A percentile compares a stretch with the other conserved stretches of the same genome.
Conservation (phyloP, 2,888 invertebrate species). For the Torymus auratus region DNA sequence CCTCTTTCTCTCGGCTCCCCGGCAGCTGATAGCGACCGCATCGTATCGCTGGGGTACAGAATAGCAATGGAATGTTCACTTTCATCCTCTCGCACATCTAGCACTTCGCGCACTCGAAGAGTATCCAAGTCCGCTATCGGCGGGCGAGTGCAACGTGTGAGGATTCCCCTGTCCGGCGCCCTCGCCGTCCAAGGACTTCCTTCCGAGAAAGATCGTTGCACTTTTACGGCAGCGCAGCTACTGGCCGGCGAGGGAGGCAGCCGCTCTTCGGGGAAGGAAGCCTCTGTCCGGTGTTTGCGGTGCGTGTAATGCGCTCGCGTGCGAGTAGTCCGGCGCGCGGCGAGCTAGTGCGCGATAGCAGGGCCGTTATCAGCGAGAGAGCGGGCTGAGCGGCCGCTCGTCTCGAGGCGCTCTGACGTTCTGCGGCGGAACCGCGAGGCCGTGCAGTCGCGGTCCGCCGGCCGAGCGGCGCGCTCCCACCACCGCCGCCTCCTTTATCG, state of each 20-base stretch:
- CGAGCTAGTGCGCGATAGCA: too few species aligned
- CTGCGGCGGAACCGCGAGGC: slow-evolving; percentile 63
- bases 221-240: slow-evolving; percentile 52
- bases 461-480: slow-evolving; percentile 8
- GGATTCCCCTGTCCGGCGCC: not conserved
- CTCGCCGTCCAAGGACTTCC: slow-evolving; percentile 49
- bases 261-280: too few species aligned
- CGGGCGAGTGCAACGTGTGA: not conserved
- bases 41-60: too few species aligned
- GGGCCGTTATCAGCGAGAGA: too few species aligned
- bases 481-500: not conserved
- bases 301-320: too few species aligned
- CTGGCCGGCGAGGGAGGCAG: not conserved
- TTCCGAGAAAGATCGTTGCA: slow-evolving; percentile 58
- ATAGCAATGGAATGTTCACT: slow-evolving; percentile 34
- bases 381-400: slow-evolving; percentile 64
- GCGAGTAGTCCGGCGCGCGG: too few species aligned
- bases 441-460: slow-evolving; percentile 58
- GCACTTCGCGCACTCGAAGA: slow-evolving; percentile 53
- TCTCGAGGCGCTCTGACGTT: slow-evolving; percentile 71
- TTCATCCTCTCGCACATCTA: slow-evolving; percentile 34
- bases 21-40: too few species aligned
- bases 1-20: slow-evolving; percentile 14
- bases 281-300: not conserved
- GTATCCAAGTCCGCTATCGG: not conserved